Base-by-base conservation (phyloP, 1,140 invertebrate genomes). In the Cyrtorhinus lividipennis region DNA sequence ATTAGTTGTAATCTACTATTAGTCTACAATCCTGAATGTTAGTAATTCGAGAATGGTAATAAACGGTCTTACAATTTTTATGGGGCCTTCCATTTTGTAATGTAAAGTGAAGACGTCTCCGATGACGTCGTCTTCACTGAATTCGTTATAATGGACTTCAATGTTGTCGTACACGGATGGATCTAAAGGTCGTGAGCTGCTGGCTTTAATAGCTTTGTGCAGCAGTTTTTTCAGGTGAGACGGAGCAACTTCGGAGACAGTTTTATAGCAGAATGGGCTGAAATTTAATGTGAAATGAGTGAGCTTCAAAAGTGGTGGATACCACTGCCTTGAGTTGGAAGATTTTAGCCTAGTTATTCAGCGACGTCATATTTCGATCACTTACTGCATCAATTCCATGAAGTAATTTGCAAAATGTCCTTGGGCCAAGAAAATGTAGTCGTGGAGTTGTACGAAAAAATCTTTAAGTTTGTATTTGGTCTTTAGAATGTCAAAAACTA, bases 21-120 rank as follows among this genome's bases (percentile, higher is more conserved):
- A n/a, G n/a, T n/a, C n/a, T n/a, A n/a, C n/a, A n/a, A n/a, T n/a
- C n/a, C n/a, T n/a, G n/a, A n/a, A n/a, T n/a, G n/a, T n/a, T n/a
- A n/a, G n/a, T n/a, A n/a, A n/a, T n/a, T n/a, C n/a, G n/a, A n/a
- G n/a, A n/a, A n/a, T n/a, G n/a, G n/a, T n/a, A n/a, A n/a, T n/a
- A n/a, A n/a, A n/a, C n/a, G n/a, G n/a, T n/a, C 58, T 60, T 27
- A 60, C 58, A 20, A 24, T 30, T 38, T 60, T 60, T 13, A 60
- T 30, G 24, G 60, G 60, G 1, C 30, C 30, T 61, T 44, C 60
- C 44, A 24, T 30, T 45, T 61, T 44, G 26, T 46, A 61, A 22
- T 61, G 30, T 44, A 61, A 45, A 20, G 23, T 20, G 24, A 61
- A 23, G n/a, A 46, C 60, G 23, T 61, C 60, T 13, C 27, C 13